Conservation (phyloP, 2,797 vertebrate genomes). For the Neosilurus mollespiculum region DNA sequence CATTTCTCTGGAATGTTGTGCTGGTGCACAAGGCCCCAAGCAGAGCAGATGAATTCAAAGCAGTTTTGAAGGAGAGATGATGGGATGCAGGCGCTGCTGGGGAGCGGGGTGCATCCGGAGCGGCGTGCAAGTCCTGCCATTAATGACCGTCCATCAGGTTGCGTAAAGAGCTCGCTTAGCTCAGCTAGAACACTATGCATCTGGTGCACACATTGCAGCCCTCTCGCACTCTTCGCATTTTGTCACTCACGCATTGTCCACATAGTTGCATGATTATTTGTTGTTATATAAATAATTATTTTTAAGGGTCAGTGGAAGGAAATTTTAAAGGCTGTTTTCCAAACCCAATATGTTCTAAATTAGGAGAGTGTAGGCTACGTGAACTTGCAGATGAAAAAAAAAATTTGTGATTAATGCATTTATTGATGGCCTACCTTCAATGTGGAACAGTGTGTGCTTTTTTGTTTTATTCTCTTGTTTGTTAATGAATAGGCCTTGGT, state of each 20-base stretch:
- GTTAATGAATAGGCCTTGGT: conserved; percentile 18
- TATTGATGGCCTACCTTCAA: conserved; percentile 26
- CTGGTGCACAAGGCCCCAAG: conserved; percentile 74
- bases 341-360: conserved; percentile 41
- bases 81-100: conserved; percentile 77
- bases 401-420: conserved; percentile 44
- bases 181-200: conserved; percentile 67
- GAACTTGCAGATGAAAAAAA: conserved; percentile 39
- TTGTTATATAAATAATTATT: conserved; percentile 51
- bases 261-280: conserved; percentile 50
- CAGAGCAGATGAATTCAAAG: conserved; percentile 69
- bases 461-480: conserved; percentile 29
- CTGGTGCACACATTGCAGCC: conserved; percentile 63
- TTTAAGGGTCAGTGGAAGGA: conserved; percentile 54
- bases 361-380: conserved; percentile 31
- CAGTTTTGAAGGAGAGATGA: conserved; percentile 70
- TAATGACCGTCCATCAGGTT: conserved; percentile 68
- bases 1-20: conserved; percentile 72
- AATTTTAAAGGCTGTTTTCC: conserved; percentile 34
- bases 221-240: conserved; percentile 10
- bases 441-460: conserved; percentile 23
- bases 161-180: conserved; percentile 66
- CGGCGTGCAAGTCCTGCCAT: conserved; percentile 47
- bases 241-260: conserved; percentile 46
- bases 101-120: conserved; percentile 68